Base-by-base conservation (phyloP, 2,888 invertebrate genomes). In the Nomada fucata region DNA sequence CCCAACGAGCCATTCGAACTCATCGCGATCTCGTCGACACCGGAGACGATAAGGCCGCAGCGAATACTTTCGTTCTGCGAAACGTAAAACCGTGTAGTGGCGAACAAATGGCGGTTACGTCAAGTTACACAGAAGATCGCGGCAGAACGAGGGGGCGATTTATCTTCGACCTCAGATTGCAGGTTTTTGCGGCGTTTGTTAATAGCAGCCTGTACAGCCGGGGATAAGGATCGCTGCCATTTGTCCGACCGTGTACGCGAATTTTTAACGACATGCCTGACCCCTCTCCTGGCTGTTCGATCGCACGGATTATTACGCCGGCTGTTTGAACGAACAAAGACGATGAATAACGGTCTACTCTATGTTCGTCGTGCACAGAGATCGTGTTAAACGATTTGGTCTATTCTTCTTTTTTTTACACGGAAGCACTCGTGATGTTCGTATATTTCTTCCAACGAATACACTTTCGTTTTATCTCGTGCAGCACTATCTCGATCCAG, bases 141-240 rank as follows among this genome's bases (percentile, higher is more conserved):
- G 63, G 75, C 63, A 60, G 76, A 70, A 84, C 87, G 85, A 73
- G 74, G 76, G 36, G 74, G 87, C 90, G 89, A 92, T 92, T 92
- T 92, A 90, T 92, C 91, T 89, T 89, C 87, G 84, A 88, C 85
- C 89, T 88, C 85, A 90, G 91, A 92, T 92, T 90, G 89, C 89
- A 88, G 90, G 88, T 91, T 92, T 90, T 91, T 89, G 89, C 89
- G 90, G 89, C 72, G 86, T 89, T 90, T 90, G 91, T 91, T 92
- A 92, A 92, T 92, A 92, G 90, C 77, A 55, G 84, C 78, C 88
- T 87, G 89, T 89, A 90, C 89, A 89, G 86, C 71, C 85, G 63
- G 79, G 83, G 91, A 91, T 91, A 91, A 89, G 84, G 83, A 91
- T 91, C 91, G 79, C 75, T 70, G 83, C 86, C 89, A 90, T 91